Percentiles rank a stretch among this genome's conserved stretches.
Conservation (phyloP, 2,888 invertebrate genomes). For the Ennomos erosarius region DNA sequence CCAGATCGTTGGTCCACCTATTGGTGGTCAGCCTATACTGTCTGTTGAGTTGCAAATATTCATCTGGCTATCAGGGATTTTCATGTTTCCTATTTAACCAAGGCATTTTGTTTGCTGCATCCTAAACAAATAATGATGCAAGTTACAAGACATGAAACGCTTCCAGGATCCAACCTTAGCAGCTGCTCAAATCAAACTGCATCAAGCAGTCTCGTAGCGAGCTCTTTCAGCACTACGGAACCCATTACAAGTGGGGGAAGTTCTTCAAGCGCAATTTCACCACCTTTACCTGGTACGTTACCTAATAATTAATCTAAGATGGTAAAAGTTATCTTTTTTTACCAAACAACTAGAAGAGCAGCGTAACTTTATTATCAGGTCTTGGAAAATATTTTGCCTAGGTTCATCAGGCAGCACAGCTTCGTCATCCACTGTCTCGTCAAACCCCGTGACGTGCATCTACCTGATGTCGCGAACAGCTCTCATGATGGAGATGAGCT, state of each 20-base stretch:
- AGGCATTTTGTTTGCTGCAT: no score
- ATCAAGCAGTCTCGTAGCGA: conserved; percentile 79
- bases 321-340: no score
- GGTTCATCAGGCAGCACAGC: conserved; percentile 79
- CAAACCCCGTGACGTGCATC: conserved; percentile 88
- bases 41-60: no score
- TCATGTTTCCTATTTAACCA: no score
- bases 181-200: conserved; percentile 83
- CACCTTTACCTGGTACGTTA: conserved; percentile 75
- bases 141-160: background rate
- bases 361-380: no score
- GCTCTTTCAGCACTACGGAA: conserved; percentile 79
- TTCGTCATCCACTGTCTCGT: conserved; percentile 73
- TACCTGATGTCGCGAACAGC: conserved; percentile 94
- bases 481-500: conserved; percentile 91
- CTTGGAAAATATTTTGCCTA: conserved; percentile 32
- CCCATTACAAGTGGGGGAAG: conserved; percentile 81
- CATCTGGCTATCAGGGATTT: no score
- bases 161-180: conserved; percentile 80
- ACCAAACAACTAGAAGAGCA: no score
- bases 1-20: no score
- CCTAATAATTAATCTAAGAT: background rate
- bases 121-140: background rate
- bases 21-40: no score
- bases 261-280: conserved; percentile 80